Conservation (phyloP, 1,140 invertebrate genomes). For the Drosophila jambulina region DNA sequence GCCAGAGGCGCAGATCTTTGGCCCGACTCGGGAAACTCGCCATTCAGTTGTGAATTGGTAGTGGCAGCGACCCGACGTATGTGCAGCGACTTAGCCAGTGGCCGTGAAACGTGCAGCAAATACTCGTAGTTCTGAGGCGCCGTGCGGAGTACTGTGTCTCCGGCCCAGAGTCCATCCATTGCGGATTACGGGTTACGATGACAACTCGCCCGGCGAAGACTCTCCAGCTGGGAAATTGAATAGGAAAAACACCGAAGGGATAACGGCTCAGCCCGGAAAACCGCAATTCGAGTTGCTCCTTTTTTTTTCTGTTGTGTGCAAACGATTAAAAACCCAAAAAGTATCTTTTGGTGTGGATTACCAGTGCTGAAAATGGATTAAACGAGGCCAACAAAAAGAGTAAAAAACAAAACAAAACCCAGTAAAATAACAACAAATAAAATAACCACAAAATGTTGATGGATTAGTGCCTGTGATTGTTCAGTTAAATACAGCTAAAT, state of each 20-base stretch:
- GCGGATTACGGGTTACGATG: constrained; percentile 19
- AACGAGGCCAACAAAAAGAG: constrained; percentile 1
- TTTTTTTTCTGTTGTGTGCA: constrained; percentile 46
- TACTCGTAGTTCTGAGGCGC: constrained; percentile 7
- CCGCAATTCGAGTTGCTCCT: constrained; percentile 1
- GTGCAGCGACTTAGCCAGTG: background rate
- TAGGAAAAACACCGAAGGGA: background rate
- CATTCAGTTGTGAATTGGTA: constrained; percentile 3
- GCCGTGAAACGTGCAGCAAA: constrained; percentile 3
- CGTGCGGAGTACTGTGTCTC: background rate
- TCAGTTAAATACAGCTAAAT: constrained; percentile 2
- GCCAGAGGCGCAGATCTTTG: constrained; percentile 30
- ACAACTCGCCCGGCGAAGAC: constrained; percentile 2
- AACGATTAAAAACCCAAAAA: constrained; percentile 20
- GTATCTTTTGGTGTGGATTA: constrained; percentile 65
- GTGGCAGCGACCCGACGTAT: constrained; percentile 1
- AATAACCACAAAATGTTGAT: constrained; percentile 15
- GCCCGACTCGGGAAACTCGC: constrained; percentile 43
- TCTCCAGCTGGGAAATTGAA: background rate
- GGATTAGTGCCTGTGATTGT: constrained; percentile 35
- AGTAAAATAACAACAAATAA: constrained; percentile 3
- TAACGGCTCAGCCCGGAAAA: background rate
- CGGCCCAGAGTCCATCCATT: background rate
- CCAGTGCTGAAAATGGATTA: constrained; percentile 57
- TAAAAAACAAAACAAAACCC: constrained; percentile 6